These are phyloP conservation scores for Sakesphorus luctuosus DNA, from an alignment of 2,113 vertebrate species.

Conservation along the genomic window DNA sequence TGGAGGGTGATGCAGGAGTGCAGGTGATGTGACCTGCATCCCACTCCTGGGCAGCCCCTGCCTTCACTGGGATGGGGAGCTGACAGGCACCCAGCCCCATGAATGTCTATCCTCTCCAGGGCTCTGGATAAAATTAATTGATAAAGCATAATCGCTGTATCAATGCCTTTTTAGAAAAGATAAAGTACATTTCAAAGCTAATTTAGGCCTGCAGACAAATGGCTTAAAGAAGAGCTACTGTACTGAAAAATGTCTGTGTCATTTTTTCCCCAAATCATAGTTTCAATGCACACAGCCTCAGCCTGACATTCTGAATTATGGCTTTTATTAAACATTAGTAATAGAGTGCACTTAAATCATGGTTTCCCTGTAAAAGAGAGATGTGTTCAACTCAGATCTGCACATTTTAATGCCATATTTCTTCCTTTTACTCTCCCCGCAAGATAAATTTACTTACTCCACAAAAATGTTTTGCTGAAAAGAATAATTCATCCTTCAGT, in stretches of 20 bases:
- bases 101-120: background rate
- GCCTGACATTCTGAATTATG: conserved; percentile 75
- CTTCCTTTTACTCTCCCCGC: conserved; percentile 60
- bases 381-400: conserved; percentile 56
- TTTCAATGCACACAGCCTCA: conserved; percentile 69
- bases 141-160: conserved; percentile 55
- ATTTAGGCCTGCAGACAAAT: conserved; percentile 63
- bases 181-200: conserved; percentile 53
- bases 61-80: background rate
- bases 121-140: conserved; percentile 31
- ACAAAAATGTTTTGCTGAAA: conserved; percentile 70
- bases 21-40: background rate
- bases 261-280: conserved; percentile 49
- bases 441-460: conserved; percentile 71
- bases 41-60: background rate
- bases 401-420: conserved; percentile 67
- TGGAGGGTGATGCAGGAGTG: background rate
- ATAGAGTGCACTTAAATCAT: conserved; percentile 76
- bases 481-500: conserved; percentile 67
- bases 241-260: conserved; percentile 46
- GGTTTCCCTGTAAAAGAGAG: conserved; percentile 73
- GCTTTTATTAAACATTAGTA: conserved; percentile 77
- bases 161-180: conserved; percentile 66
- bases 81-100: background rate
- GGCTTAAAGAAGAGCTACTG: conserved; percentile 63